phyloP scores from a whole-genome alignment of 2,888 invertebrate genomes.

The Agrotis ipsilon region DNA sequence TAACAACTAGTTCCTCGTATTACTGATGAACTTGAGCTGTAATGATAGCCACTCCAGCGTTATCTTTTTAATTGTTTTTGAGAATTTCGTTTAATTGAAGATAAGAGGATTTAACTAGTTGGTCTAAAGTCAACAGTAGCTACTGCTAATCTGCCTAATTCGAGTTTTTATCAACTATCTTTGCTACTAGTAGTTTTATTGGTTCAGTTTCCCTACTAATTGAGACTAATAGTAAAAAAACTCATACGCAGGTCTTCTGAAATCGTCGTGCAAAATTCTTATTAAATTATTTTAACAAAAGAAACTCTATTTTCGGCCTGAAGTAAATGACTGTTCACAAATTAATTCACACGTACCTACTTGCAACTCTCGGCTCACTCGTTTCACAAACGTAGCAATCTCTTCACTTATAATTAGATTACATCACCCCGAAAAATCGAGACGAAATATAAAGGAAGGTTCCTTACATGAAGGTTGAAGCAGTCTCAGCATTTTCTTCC shows the following conservation, averaged over 20 bases:
- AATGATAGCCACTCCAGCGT: slow-evolving; percentile 22
- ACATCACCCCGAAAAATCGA: slow-evolving; percentile 5
- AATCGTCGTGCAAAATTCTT: background rate
- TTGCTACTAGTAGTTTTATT: too few species aligned
- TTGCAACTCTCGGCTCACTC: background rate
- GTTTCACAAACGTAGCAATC: background rate
- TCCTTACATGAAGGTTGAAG: background rate
- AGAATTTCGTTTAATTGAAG: slow-evolving; percentile 3
- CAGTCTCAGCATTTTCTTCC: background rate
- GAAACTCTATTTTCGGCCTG: background rate
- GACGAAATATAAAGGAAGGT: background rate
- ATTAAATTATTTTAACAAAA: background rate
- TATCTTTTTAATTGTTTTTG: slow-evolving; percentile 36
- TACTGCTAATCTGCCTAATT: too few species aligned
- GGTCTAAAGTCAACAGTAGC: slow-evolving; percentile 14
- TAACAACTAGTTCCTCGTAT: slow-evolving; percentile 24
- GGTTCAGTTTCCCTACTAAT: too few species aligned
- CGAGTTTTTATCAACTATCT: too few species aligned
- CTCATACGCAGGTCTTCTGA: too few species aligned
- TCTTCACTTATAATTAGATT: slow-evolving; percentile 20
- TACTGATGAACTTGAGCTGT: slow-evolving; percentile 27
- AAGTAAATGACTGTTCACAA: background rate
- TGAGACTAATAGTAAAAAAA: too few species aligned
- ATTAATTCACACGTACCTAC: background rate
- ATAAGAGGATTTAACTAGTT: slow-evolving; percentile 3